phyloP scores from a whole-genome alignment of 2,888 invertebrate species.

The Anagyrus pseudococci region DNA sequence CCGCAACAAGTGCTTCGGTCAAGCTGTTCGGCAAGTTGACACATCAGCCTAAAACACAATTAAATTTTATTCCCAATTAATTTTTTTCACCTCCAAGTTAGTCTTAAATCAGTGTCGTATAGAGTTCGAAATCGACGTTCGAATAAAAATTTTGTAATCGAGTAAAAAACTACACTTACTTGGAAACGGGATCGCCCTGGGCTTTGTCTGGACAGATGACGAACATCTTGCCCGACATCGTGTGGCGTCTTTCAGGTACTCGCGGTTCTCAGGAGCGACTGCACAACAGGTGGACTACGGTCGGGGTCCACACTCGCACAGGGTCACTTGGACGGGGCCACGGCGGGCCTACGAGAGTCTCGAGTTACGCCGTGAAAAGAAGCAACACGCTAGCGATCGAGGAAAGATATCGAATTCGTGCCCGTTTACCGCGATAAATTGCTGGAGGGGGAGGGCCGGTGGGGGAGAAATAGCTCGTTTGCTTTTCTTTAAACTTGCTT shows the following conservation, averaged over 20 bases:
- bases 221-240: constrained; percentile 28
- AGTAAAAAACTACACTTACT: constrained; percentile 8
- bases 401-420: constrained; percentile 26
- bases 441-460: background rate
- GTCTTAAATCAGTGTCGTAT: background rate
- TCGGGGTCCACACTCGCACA: background rate
- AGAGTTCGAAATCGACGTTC: background rate
- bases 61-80: too few relatives aligned
- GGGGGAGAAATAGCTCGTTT: constrained; percentile 6
- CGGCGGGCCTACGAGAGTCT: constrained; percentile 18
- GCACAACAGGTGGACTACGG: constrained; percentile 21
- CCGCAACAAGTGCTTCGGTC: background rate
- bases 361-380: constrained; percentile 15
- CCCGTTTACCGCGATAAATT: constrained; percentile 21
- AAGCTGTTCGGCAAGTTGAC: constrained; percentile 18
- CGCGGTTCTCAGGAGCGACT: too few relatives aligned
- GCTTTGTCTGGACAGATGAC: constrained; percentile 24
- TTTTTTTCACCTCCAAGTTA: too few relatives aligned
- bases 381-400: constrained; percentile 3
- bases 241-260: background rate
- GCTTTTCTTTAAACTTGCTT: constrained; percentile 4
- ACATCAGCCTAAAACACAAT: constrained; percentile 26
- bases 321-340: background rate
- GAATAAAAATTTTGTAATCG: background rate
- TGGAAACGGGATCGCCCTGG: constrained; percentile 23